phyloP scores from a whole-genome alignment of 1,140 invertebrate species.

The Pachypeltis micranthus region DNA sequence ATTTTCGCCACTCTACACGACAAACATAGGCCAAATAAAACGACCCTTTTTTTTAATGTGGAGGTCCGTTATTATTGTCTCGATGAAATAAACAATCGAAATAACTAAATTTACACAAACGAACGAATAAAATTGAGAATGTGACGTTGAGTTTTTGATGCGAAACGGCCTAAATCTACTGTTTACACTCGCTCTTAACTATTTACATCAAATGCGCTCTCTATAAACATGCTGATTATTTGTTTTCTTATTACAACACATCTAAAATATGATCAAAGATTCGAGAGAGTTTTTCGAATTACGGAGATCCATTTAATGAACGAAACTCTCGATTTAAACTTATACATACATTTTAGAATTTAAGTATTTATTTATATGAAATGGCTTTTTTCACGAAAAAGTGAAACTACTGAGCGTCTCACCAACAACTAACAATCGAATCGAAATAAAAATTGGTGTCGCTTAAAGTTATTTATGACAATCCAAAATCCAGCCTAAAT shows the following conservation, averaged over 20 bases:
- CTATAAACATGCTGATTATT: not conserved
- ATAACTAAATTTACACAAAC: too few species aligned
- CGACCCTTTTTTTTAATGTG: not conserved
- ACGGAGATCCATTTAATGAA: not conserved
- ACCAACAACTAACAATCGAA: not conserved
- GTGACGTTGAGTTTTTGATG: not conserved
- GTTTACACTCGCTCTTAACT: not conserved
- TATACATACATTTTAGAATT: not conserved
- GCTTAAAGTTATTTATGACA: not conserved
- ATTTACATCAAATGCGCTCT: not conserved
- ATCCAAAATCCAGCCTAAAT: not conserved
- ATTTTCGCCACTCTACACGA: not conserved
- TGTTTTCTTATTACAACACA: not conserved
- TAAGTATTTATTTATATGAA: not conserved
- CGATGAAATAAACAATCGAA: not conserved
- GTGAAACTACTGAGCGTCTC: not conserved
- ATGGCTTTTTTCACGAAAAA: not conserved
- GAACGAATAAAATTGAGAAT: too few species aligned
- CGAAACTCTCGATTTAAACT: not conserved
- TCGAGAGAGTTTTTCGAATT: not conserved
- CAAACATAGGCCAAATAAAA: constrained; percentile 6
- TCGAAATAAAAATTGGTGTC: not conserved
- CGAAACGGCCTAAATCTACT: not conserved
- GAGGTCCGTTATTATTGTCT: constrained; percentile 7
- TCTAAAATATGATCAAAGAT: not conserved